Evolutionary conservation across 2,797 vertebrate species (phyloP), one percentile per base, ranked within the genome.

Genomic region (Dermochelys coriacea): DNA sequence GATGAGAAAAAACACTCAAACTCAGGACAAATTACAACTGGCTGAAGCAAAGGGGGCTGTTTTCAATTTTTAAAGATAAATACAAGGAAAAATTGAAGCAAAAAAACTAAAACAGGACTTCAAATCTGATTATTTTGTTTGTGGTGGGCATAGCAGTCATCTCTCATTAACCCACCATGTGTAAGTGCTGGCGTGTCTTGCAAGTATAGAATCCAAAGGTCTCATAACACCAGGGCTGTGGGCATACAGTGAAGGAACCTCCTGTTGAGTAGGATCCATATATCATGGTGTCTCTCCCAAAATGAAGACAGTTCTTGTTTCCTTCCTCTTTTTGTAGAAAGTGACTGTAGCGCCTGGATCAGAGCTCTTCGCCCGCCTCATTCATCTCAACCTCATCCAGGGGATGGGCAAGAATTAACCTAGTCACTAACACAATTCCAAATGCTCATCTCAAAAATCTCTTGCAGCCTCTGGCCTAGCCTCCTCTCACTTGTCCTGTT

Each of bases 221-320:
- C 21, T 68, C 0, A 1, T 49, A 74, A 75, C 54, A 78, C 59
- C 74, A 77, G 64, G 49, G 34, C 78, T 77, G 54, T 59, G 78
- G 15, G 80, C n/a, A 0, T 77, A 11, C 0, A 29, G 1, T 84
- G 92, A 5, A 57, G 54, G 0, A 54, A 54, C 10, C 12, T 21
- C 71, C 57, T 52, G 74, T 3, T 29, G 23, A 21, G 6, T 49
- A 77, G 45, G 74, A 77, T 71, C 21, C 21, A 41, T 71, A 71
- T 45, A 31, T 78, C 27, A 45, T 21, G 47, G 51, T 29, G 11
- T 12, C 25, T 90, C 16, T 81, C 5, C 59, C 80, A 19, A 21
- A 10, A 49, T 1, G 23, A 77, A 34, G 50, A 57, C 18, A 0
- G 0, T 88, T 80, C n/a, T n/a, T 77, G 8, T 50, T 86, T 50